Evolutionary conservation across 2,797 vertebrate species (phyloP), one percentile per base, ranked within the genome.

Genomic region (Pangasius sanitwongsei): DNA sequence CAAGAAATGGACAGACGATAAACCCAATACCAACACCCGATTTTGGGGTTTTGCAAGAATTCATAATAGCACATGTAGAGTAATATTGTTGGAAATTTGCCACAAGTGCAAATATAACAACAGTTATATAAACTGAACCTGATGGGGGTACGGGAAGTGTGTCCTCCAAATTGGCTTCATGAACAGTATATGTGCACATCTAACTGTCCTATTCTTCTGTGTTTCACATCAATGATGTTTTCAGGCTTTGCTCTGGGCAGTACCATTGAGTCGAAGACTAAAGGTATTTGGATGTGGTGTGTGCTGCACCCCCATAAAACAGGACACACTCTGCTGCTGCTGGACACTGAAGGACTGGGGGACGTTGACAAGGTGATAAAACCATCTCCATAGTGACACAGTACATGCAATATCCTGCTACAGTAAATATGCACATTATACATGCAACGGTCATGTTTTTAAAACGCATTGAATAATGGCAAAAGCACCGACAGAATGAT

Each of bases 211-310:
- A 15, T 57, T 57, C 16, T 57, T 57, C 55, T 57, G 55, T 57
- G 3, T 57, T 4, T 57, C 55, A 18, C 55, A 57, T 18, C 55
- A 57, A 20, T 57, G 12, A 23, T 61, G 3, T 81, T 37, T 86
- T n/a, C 80, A 96, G 95, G 94, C 0, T 96, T 96, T 89, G 93
- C 93, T 70, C 82, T 95, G 2, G 94, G 94, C 0, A 90, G 91
- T 83, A 93, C 94, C 0, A 90, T 95, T 31, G 93, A 93, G 86
- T 91, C 94, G 0, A 92, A 95, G 37, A 96, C 94, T 57, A 96
- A 95, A 85, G 95, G 95, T 0, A 96, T 96, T 92, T 96, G 95
- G 94, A 95, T 95, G 93, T 95, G 94, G 95, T 94, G 94, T 87
- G 70, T 93, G 25, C 93, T 95, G 44, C 95, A 96, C 11, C 95